Conservation (phyloP, 2,113 vertebrate species). For the Chamaetylas fuelleborni region DNA sequence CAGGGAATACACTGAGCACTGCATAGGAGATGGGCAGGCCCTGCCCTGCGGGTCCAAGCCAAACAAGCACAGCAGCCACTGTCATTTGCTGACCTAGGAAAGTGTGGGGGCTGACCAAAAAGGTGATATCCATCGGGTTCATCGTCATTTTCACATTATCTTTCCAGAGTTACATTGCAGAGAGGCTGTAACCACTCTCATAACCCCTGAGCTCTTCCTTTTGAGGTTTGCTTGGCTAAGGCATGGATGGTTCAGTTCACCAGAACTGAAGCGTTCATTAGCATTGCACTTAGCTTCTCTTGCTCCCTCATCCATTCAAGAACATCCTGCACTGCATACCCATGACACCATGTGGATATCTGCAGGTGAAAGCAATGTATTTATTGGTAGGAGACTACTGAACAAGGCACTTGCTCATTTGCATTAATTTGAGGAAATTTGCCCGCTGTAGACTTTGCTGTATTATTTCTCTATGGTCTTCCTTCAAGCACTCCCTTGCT, state of each 20-base stretch:
- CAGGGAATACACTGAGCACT: not conserved
- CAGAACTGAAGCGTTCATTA: not conserved
- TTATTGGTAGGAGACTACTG: not conserved
- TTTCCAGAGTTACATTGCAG: not conserved
- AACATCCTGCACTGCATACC: not conserved
- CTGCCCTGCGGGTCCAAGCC: not conserved
- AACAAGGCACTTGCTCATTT: not conserved
- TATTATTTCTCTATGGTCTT: not conserved
- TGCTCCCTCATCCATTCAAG: not conserved
- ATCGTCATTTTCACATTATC: not conserved
- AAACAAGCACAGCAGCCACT: not conserved
- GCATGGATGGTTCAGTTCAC: rapidly evolving
- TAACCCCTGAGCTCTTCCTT: not conserved
- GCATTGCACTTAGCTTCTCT: not conserved
- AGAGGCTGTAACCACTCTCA: not conserved
- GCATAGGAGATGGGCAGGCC: not conserved
- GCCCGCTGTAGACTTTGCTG: not conserved
- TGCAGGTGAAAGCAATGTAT: not conserved
- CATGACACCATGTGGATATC: not conserved
- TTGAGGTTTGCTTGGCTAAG: not conserved
- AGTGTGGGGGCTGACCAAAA: not conserved
- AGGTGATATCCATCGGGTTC: not conserved
- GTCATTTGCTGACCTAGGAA: not conserved
- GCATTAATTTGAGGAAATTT: not conserved
- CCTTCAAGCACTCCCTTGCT: not conserved